These are phyloP conservation scores for Perccottus glenii DNA, from an alignment of 2,113 vertebrate species.

Conservation along the genomic window DNA sequence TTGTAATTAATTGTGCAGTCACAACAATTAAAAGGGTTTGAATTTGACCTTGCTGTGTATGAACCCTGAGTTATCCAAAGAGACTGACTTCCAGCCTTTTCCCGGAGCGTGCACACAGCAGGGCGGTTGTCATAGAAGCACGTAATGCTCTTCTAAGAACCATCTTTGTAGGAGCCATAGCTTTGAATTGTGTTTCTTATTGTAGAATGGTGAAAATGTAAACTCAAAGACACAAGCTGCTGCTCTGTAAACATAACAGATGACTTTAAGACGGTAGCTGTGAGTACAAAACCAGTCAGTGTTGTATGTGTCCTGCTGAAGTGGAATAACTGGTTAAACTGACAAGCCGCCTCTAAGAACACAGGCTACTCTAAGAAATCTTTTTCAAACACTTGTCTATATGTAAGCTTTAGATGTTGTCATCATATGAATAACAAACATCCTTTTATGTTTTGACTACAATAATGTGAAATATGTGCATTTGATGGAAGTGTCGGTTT, in stretches of 20 bases:
- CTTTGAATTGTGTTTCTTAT: too few species aligned
- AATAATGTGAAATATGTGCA: neutral
- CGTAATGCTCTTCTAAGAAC: neutral
- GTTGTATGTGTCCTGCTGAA: neutral
- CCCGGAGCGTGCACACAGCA: neutral
- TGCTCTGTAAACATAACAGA: neutral
- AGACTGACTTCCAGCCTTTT: neutral
- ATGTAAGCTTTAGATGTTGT: neutral
- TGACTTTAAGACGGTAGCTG: neutral
- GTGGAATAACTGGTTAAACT: slow-evolving; percentile 36
- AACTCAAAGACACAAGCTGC: neutral
- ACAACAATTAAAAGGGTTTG: too few species aligned
- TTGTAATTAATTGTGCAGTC: too few species aligned
- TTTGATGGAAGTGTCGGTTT: neutral
- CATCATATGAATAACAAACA: neutral
- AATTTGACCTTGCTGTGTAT: too few species aligned
- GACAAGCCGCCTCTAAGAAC: neutral
- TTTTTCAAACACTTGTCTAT: neutral
- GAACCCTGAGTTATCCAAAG: too few species aligned
- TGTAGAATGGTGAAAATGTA: neutral
- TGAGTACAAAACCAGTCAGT: too few species aligned
- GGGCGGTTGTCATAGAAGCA: slow-evolving; percentile 24
- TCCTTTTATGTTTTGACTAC: neutral
- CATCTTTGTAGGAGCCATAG: neutral
- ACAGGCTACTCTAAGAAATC: too few species aligned